A percentile compares a stretch with the other conserved stretches of the same genome.
These are phyloP conservation scores for Pelecanoides urinatrix DNA, from an alignment of 2,113 vertebrate genomes.

Conservation along the genomic window DNA sequence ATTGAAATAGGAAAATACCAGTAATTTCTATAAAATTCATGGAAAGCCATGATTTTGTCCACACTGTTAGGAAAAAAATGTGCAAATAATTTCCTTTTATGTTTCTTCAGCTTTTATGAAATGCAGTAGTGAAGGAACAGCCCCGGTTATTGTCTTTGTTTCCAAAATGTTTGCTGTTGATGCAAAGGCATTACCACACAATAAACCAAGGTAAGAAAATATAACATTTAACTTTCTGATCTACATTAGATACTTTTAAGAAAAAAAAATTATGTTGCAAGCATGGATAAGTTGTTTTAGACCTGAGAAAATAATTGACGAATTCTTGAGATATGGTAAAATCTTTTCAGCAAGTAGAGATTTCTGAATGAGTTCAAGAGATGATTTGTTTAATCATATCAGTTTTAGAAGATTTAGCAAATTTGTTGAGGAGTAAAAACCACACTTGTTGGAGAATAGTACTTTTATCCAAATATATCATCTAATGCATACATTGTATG, in stretches of 20 bases:
- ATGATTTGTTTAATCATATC: neutral
- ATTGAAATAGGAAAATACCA: neutral
- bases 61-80: neutral
- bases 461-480: neutral
- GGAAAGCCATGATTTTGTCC: neutral
- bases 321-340: neutral
- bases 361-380: neutral
- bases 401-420: neutral
- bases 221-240: neutral
- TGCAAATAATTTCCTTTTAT: neutral
- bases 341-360: neutral
- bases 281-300: neutral
- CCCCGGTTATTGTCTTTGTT: conserved; percentile 91
- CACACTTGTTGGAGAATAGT: neutral
- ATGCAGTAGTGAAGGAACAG: conserved; percentile 82
- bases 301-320: neutral
- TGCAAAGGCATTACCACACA: conserved; percentile 83
- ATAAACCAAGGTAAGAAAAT: conserved; percentile 86
- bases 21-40: neutral
- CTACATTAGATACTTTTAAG: neutral
- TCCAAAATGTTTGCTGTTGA: conserved; percentile 98
- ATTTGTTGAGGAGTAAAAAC: neutral
- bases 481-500: neutral
- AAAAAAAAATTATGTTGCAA: neutral
- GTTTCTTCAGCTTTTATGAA: conserved; percentile 86